Evolutionary conservation across 2,888 invertebrate species (phyloP), one percentile per base, ranked within the genome.

Genomic region (Drosophila greeni): DNA sequence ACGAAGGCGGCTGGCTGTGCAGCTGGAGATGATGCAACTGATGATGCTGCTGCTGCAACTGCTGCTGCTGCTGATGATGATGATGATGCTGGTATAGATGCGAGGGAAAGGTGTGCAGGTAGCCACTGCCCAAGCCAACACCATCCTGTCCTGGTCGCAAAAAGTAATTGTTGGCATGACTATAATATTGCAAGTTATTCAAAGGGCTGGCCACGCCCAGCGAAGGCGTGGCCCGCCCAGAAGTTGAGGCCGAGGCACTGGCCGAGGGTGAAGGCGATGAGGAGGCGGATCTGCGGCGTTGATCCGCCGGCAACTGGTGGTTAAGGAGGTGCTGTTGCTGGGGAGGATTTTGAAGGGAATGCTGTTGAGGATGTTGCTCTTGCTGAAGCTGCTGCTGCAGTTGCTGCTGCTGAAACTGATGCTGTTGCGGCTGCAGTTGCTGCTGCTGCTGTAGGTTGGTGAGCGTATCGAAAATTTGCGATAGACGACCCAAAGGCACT

Each of bases 401-500:
- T 9, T 16, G 53, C 18, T 45, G 45, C 12, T 29, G 57, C 16
- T 16, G 54, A 34, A 39, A 64, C 57, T 33, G 75, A 53, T 59
- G 75, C 18, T 42, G 82, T 60, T 91, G 89, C 76, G 91, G 90
- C 76, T 92, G 91, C 75, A 92, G 90, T 86, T 94, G 92, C 87
- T 92, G 91, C 77, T 94, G 92, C 88, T 93, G 92, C 73, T 74
- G 92, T 72, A 95, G 90, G 88, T 94, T 90, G 72, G 94, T 92
- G 85, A 95, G 91, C 76, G 95, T 95, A 90, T 95, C 95, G 88
- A 94, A 94, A 82, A 94, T 93, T 91, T 95, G 94, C 88, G 95
- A 95, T 88, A 95, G 90, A 86, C 95, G 92, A 85, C 94, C 92
- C 88, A 93, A 91, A 84, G 90, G 90, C 86, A 92, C 90, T 88